Percentiles rank a stretch among this genome's conserved stretches.
Conservation (phyloP, 2,888 invertebrate species). For the Idaea aversata region DNA sequence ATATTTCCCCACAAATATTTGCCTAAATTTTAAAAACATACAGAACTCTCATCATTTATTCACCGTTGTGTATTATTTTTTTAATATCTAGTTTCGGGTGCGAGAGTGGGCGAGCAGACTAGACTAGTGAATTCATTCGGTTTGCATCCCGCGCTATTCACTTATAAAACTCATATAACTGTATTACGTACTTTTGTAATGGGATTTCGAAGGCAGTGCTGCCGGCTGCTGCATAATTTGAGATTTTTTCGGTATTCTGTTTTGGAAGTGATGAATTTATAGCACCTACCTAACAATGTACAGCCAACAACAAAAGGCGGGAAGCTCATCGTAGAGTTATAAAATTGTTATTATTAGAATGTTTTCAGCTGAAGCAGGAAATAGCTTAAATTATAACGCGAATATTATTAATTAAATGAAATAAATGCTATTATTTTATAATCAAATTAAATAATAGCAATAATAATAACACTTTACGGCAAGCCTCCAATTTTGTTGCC, state of each 20-base stretch:
- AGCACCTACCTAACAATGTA: not conserved
- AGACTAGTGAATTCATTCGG: conserved; percentile 24
- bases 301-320: not conserved
- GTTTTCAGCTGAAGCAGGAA: too few relatives aligned
- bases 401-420: too few relatives aligned
- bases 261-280: not conserved
- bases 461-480: too few relatives aligned
- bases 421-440: too few relatives aligned
- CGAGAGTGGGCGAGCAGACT: conserved; percentile 5
- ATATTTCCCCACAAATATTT: not conserved
- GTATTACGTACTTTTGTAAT: conserved; percentile 19
- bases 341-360: too few relatives aligned
- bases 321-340: too few relatives aligned
- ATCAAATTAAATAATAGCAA: too few relatives aligned
- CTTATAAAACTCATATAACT: conserved; percentile 18
- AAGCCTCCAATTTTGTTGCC: too few relatives aligned
- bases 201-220: conserved; percentile 7
- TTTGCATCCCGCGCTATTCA: conserved; percentile 10
- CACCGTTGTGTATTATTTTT: not conserved
- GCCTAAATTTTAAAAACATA: not conserved
- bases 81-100: conserved; percentile 6
- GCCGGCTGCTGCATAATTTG: not conserved
- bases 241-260: not conserved
- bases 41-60: not conserved
- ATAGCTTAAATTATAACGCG: too few relatives aligned